Evolutionary conservation across 2,888 invertebrate genomes (phyloP), one percentile per base, ranked within the genome.

Genomic region (Trachelus troglodyta): DNA sequence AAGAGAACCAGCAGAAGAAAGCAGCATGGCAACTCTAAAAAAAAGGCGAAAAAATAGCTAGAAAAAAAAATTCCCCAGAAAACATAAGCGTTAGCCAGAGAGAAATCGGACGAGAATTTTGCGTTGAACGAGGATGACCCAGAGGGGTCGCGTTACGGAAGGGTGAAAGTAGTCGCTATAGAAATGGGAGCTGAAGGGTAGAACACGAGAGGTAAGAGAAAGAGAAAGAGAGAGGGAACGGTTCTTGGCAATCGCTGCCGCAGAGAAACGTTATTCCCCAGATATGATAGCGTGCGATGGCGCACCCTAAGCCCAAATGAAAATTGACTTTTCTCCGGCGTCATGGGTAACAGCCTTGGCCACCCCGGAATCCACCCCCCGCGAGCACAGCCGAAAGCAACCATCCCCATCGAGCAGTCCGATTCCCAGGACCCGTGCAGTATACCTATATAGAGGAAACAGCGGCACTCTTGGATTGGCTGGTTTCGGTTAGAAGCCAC

Each of bases 281-380:
- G 87, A 85, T 85, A 88, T 86, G 87, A 86, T 87, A 85, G 87
- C 86, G 85, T 87, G 87, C 80, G 23, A 56, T 81, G 84, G 84
- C 87, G 84, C 87, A 80, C 88, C 87, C 85, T 87, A 85, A 87
- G 82, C 85, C 84, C 82, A 86, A 87, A 88, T 87, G 87, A 87
- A 87, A 87, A 87, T 87, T 87, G 87, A 88, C 87, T 88, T 85
- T 84, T 83, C 80, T 79, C 81, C 79, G 82, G 81, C 79, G 78
- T 78, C 81, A 81, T 69, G 74, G 80, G 80, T 56, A 56, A 56
- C 56, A 82, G 82, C 83, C 81, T 82, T 80, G 79, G 78, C 82
- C 78, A 79, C 79, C 77, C 81, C 79, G 12, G 79, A 77, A 78
- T 77, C 80, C 81, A 79, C 81, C 79, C 79, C 79, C 75, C 78